phyloP scores from a whole-genome alignment of 2,888 invertebrate species.

The Caenorhabditis sp. region DNA sequence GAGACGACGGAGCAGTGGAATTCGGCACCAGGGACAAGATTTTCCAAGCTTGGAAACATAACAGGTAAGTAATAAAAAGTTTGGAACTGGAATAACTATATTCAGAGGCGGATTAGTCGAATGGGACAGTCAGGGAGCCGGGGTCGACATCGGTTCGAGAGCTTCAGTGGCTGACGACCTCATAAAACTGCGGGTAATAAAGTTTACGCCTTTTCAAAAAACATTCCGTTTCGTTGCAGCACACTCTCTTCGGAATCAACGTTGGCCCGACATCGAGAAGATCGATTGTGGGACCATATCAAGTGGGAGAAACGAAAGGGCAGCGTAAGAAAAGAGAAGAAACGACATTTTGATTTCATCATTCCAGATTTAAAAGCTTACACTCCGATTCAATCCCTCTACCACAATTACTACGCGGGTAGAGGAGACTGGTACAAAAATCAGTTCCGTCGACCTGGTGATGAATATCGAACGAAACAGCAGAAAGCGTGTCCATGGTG shows the following conservation, averaged over 20 bases:
- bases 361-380: conserved; percentile 58
- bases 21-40: conserved; percentile 69
- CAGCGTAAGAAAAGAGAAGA: conserved; percentile 45
- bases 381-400: conserved; percentile 64
- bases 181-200: conserved; percentile 63
- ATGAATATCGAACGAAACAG: conserved; percentile 71
- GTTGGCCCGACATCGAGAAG: conserved; percentile 64
- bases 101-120: conserved; percentile 72
- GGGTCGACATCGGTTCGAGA: conserved; percentile 74
- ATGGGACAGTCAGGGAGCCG: conserved; percentile 72
- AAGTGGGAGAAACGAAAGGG: conserved; percentile 63
- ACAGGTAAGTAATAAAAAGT: conserved; percentile 43
- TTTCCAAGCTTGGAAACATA: conserved; percentile 70
- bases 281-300: conserved; percentile 66
- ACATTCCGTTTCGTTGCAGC: conserved; percentile 23
- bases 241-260: conserved; percentile 66
- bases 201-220: conserved; percentile 12
- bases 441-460: conserved; percentile 68
- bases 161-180: conserved; percentile 71
- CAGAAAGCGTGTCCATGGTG: conserved; percentile 78
- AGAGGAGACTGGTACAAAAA: conserved; percentile 70
- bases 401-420: conserved; percentile 65
- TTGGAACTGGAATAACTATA: too few relatives aligned
- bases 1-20: conserved; percentile 70
- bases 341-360: background rate